Conservation (phyloP, 2,888 invertebrate genomes). For the Amorpha juglandis region DNA sequence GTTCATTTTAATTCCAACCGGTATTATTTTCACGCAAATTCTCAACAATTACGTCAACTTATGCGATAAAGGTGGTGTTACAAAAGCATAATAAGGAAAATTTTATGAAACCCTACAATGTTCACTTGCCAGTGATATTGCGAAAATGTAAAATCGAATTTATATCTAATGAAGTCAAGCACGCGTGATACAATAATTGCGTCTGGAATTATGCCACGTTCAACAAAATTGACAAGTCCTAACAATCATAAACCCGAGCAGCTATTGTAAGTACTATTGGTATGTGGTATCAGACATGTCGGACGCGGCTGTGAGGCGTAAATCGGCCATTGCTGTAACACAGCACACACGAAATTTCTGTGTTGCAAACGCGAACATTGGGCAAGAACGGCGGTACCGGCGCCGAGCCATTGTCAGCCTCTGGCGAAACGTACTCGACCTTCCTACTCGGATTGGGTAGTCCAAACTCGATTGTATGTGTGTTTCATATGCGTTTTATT, state of each 20-base stretch:
- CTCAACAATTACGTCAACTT: conserved; percentile 10
- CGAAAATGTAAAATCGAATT: conserved; percentile 1
- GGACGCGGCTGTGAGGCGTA: conserved; percentile 42
- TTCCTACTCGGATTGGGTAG: conserved; percentile 77
- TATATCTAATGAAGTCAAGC: background rate
- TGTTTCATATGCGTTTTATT: conserved; percentile 45
- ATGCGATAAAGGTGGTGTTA: conserved; percentile 11
- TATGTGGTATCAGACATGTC: conserved; percentile 13
- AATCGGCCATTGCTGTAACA: conserved; percentile 69
- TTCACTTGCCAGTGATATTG: background rate
- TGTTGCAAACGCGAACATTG: conserved; percentile 78
- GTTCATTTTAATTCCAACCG: background rate
- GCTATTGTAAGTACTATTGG: background rate
- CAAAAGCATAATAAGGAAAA: conserved; percentile 21
- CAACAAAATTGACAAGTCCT: background rate
- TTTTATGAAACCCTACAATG: background rate
- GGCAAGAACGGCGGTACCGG: conserved; percentile 68
- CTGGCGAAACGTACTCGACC: conserved; percentile 79
- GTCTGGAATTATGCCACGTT: background rate
- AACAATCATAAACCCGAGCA: background rate
- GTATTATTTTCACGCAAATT: conserved; percentile 4
- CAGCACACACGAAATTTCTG: conserved; percentile 79
- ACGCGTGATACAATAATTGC: background rate
- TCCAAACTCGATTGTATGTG: conserved; percentile 72
- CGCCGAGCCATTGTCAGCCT: conserved; percentile 76